Evolutionary conservation across 2,113 vertebrate species (phyloP).

Genomic region (Chrysemys picta): DNA sequence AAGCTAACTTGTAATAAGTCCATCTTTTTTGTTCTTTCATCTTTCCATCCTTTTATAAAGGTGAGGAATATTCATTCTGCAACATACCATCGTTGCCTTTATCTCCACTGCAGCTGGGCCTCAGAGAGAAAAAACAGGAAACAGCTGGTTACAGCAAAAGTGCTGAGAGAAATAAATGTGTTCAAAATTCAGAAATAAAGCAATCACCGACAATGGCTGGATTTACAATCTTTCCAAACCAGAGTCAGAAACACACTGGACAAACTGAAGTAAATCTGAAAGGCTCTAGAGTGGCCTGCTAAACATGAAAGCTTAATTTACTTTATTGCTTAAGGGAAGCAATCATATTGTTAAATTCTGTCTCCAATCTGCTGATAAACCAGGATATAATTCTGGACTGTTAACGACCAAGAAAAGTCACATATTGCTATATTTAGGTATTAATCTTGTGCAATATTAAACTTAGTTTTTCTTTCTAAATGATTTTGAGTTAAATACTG

Average conservation of each 20-base stretch:
- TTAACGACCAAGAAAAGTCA: neutral
- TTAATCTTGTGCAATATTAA: neutral
- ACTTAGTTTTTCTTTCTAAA: neutral
- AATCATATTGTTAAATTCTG: neutral
- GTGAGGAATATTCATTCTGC: constrained; percentile 23
- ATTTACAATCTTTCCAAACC: constrained; percentile 27
- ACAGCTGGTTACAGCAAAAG: constrained; percentile 58
- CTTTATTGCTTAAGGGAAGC: neutral
- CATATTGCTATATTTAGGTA: neutral
- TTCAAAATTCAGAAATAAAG: neutral
- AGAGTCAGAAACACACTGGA: neutral
- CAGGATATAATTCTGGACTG: neutral
- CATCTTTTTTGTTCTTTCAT: neutral
- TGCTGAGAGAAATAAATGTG: constrained; percentile 29
- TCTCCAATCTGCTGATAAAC: neutral
- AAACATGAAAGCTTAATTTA: constrained; percentile 2
- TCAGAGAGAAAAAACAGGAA: constrained; percentile 64
- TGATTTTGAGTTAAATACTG: neutral
- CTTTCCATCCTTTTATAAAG: neutral
- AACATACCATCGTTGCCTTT: neutral
- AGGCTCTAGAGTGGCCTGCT: neutral
- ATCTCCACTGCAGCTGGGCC: constrained; percentile 24
- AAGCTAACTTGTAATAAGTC: neutral
- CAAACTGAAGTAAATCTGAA: constrained; percentile 1
- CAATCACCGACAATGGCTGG: neutral